Conservation (phyloP, 2,113 vertebrate genomes). For the Zonotrichia leucophrys region DNA sequence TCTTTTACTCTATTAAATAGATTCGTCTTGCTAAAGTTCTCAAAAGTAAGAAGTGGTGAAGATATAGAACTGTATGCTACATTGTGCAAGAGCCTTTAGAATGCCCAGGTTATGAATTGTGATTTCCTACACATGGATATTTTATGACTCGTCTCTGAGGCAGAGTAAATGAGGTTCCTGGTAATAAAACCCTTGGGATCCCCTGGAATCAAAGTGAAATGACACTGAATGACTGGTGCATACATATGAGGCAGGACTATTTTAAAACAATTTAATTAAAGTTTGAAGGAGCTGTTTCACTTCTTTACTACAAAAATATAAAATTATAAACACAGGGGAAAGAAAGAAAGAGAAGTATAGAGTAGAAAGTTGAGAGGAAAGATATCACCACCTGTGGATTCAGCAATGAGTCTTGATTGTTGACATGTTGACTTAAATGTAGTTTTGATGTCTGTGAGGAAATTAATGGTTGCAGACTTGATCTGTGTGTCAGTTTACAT, state of each 20-base stretch:
- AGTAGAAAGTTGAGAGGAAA: background rate
- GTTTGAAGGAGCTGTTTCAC: background rate
- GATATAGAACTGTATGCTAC: background rate
- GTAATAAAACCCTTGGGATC: background rate
- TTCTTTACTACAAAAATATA: background rate
- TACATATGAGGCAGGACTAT: background rate
- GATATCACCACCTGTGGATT: background rate
- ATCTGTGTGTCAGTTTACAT: background rate
- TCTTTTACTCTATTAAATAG: background rate
- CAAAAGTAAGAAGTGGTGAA: background rate
- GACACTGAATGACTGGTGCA: background rate
- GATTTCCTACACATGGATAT: background rate
- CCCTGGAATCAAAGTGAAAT: background rate
- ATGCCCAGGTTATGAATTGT: background rate
- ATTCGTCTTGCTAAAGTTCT: background rate
- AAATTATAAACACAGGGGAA: background rate
- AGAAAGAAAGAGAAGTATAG: background rate
- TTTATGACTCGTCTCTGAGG: background rate
- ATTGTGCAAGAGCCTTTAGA: background rate
- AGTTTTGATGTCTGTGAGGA: background rate
- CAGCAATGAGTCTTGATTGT: rapidly evolving
- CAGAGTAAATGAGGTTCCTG: background rate
- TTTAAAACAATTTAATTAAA: background rate
- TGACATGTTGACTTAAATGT: background rate
- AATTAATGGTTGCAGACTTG: background rate